A percentile compares a stretch with the other conserved stretches of the same genome.
Evolutionary conservation across 2,797 vertebrate species (phyloP).

Genomic region (Poeciliopsis paucimaculata): DNA sequence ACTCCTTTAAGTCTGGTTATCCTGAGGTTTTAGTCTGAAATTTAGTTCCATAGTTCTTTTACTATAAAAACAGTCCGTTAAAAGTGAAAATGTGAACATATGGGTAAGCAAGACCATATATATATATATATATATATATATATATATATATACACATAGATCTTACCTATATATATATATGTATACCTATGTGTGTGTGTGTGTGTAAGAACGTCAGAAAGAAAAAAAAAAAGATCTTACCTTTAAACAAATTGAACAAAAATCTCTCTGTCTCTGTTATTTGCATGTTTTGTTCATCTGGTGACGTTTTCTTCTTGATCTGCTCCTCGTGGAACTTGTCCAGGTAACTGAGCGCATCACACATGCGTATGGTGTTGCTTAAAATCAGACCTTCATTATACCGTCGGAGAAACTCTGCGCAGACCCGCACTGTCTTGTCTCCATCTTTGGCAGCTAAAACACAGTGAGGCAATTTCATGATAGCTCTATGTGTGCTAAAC

Average conservation of each 20-base stretch:
- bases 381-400: conserved; percentile 93
- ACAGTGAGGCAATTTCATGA: conserved; percentile 6
- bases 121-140: too few relatives aligned
- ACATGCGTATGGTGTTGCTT: conserved; percentile 92
- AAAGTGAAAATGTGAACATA: background rate
- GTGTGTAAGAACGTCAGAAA: background rate
- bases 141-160: too few relatives aligned
- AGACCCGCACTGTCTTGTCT: conserved; percentile 87
- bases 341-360: conserved; percentile 89
- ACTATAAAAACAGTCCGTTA: background rate
- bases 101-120: too few relatives aligned
- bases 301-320: conserved; percentile 81
- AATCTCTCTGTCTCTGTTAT: conserved; percentile 86
- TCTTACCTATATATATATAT: too few relatives aligned
- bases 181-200: too few relatives aligned
- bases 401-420: conserved; percentile 89
- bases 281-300: conserved; percentile 74
- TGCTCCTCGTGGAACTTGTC: conserved; percentile 87
- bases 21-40: background rate
- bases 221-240: conserved; percentile 68
- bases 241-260: conserved; percentile 87
- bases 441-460: conserved; percentile 87
- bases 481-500: background rate
- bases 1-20: background rate
- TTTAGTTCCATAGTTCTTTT: background rate